Base-by-base conservation (phyloP, 2,797 vertebrate species). In the Chrysocyon brachyurus region DNA sequence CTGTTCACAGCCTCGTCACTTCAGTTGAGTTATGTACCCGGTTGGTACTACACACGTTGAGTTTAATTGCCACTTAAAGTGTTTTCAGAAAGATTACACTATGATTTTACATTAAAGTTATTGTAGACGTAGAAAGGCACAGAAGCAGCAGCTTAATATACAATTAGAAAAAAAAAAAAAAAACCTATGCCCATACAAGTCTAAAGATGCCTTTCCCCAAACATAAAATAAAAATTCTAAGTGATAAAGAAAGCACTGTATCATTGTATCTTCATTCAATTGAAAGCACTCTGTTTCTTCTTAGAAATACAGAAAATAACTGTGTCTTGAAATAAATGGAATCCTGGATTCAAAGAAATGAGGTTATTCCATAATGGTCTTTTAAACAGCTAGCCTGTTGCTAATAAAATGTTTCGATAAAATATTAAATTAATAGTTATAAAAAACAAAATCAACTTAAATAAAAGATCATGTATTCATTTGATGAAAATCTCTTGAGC, bases 401-500 rank as follows among this genome's bases (percentile, higher is more conserved):
- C 28, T 73, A 73, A 22, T 87, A 88, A 86, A 92, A 94, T 95
- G 79, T 87, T 90, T 97, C 40, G 28, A 64, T 85, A 52, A 52
- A 33, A 59, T 57, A 56, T 57, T 56, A 56, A 73, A 31, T 87
- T 26, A 36, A 33, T 54, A 70, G 54, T 70, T 86, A 33, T 52
- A 33, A 19, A 52, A 52, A 77, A 63, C 59, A 77, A 88, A 46
- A 31, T 73, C 31, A 21, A n/a, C 64, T 36, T 94, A 93, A 96
- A 94, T 96, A 88, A 94, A 96, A 92, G 78, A 86, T 91, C 87
- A 93, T 94, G 40, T 91, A 89, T 72, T 63, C 96, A 78, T 59
- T 66, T 21, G 0, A 9, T 61, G 89, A 90, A 93, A 87, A 85
- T 75, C 90, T 81, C 54, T 49, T 49, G 72, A 91, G n/a, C 26